Conservation (phyloP, 2,797 vertebrate genomes). For the Moxostoma hubbsi region DNA sequence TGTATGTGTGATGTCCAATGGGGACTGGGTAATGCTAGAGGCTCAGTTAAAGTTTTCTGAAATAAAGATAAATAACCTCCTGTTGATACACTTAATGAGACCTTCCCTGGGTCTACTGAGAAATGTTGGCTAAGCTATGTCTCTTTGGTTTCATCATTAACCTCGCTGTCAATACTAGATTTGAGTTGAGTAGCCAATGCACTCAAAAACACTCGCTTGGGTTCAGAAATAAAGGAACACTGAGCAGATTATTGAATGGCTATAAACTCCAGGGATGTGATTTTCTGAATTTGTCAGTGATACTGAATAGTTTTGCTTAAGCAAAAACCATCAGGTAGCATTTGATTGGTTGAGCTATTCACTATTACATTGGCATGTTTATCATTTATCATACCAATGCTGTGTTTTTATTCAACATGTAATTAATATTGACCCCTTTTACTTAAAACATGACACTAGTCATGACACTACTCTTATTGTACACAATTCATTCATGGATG, state of each 20-base stretch:
- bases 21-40: constrained; percentile 28
- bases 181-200: neutral
- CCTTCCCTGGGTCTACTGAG: neutral
- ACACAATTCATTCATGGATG: neutral
- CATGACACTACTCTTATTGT: neutral
- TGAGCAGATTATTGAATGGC: neutral
- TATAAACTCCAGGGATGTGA: neutral
- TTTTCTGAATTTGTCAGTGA: neutral
- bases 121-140: constrained; percentile 7
- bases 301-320: neutral
- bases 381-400: neutral
- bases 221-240: constrained; percentile 1
- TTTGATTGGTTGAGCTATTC: neutral
- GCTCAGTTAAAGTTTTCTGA: constrained; percentile 51
- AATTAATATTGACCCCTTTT: neutral
- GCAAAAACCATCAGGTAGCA: neutral
- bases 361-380: neutral
- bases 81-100: constrained; percentile 42
- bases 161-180: neutral
- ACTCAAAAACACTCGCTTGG: neutral
- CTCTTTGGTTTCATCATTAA: constrained; percentile 20
- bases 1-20: constrained; percentile 12
- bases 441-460: neutral
- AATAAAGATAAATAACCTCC: constrained; percentile 51
- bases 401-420: neutral